phyloP scores from a whole-genome alignment of 2,797 vertebrate genomes.

The Euphonia xanthogaster region DNA sequence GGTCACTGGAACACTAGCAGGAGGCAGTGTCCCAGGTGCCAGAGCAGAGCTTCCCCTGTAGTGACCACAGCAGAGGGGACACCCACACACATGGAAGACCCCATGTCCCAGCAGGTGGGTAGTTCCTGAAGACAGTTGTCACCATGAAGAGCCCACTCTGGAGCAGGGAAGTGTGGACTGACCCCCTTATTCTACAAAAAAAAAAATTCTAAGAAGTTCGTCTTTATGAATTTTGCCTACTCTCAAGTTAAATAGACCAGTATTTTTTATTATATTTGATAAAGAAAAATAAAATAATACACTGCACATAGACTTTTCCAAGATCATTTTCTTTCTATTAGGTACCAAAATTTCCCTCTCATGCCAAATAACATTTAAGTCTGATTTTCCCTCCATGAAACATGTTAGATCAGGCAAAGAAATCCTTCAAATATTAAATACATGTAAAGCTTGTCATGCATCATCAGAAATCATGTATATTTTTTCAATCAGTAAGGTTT shows the following conservation, averaged over 20 bases:
- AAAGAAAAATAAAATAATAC: background rate
- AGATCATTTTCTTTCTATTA: background rate
- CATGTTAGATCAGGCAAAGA: background rate
- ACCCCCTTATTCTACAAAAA: background rate
- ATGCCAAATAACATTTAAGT: background rate
- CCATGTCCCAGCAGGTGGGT: background rate
- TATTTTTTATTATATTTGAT: background rate
- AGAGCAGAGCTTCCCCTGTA: background rate
- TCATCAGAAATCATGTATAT: background rate
- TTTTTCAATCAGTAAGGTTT: background rate
- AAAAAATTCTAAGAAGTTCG: background rate
- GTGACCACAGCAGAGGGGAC: background rate
- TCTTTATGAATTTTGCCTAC: background rate
- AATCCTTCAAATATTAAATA: background rate
- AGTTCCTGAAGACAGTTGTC: background rate
- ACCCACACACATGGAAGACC: fast-evolving
- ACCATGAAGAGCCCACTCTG: fast-evolving
- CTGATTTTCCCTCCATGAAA: background rate
- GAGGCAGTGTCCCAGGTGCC: background rate
- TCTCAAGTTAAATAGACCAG: background rate
- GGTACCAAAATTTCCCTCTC: background rate
- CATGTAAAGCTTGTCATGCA: background rate
- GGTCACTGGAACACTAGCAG: background rate
- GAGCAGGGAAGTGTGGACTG: background rate
- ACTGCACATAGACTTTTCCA: background rate